phyloP scores from a whole-genome alignment of 2,113 vertebrate species.

The Engystomops pustulosus region DNA sequence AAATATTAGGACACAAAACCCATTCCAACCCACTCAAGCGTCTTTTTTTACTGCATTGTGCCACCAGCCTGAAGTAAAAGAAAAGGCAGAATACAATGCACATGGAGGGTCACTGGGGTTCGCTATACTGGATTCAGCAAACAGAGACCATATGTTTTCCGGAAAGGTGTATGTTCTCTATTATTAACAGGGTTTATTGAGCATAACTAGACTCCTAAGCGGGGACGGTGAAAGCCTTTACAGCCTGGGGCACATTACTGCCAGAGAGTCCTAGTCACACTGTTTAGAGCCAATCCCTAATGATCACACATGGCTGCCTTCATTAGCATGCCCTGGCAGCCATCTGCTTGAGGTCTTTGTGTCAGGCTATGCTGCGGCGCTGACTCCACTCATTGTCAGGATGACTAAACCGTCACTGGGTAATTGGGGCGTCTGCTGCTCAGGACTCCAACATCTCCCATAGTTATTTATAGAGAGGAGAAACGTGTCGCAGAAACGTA shows the following conservation, averaged over 20 bases:
- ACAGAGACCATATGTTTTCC: not conserved
- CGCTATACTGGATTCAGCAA: not conserved
- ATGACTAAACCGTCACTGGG: not conserved
- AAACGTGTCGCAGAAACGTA: not conserved
- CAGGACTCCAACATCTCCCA: not conserved
- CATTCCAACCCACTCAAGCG: not conserved
- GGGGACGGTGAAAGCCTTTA: not conserved
- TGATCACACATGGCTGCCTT: not conserved
- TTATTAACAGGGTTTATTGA: not conserved
- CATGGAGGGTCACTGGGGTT: not conserved
- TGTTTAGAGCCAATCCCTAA: too few relatives aligned
- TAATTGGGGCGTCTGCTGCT: not conserved
- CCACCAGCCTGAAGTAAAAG: not conserved
- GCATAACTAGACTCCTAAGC: not conserved
- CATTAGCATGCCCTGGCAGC: constrained; percentile 1
- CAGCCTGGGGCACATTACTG: not conserved
- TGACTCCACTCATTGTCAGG: not conserved
- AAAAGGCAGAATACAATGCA: not conserved
- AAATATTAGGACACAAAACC: not conserved
- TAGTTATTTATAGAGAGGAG: not conserved
- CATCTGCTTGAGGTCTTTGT: constrained; percentile 28
- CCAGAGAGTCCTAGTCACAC: not conserved
- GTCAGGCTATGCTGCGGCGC: not conserved
- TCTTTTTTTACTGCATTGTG: not conserved
- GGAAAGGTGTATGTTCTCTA: not conserved